phyloP scores from a whole-genome alignment of 2,113 vertebrate species.

The Rhynchopsitta pachyrhyncha region DNA sequence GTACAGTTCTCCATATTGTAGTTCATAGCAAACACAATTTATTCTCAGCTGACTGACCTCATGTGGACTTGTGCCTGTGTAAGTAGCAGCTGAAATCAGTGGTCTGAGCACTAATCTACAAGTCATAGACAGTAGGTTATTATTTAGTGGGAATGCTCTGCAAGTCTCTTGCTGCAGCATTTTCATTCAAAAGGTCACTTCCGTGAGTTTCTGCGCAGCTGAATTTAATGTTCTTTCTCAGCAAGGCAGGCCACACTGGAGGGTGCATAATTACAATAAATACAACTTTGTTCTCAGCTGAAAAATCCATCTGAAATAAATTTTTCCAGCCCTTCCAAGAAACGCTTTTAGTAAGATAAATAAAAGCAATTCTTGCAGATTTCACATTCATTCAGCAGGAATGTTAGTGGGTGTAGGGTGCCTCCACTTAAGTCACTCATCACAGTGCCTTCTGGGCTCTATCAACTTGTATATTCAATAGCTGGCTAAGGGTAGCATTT shows the following conservation, averaged over 20 bases:
- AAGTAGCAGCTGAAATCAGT: constrained; percentile 41
- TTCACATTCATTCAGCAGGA: constrained; percentile 57
- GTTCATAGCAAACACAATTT: not conserved
- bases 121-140: constrained; percentile 52
- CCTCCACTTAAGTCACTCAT: constrained; percentile 64
- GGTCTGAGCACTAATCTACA: constrained; percentile 19
- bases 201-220: constrained; percentile 36
- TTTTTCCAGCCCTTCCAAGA: constrained; percentile 60
- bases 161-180: constrained; percentile 30
- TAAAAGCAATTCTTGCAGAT: constrained; percentile 65
- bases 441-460: constrained; percentile 56
- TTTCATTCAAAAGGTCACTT: constrained; percentile 66
- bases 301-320: constrained; percentile 64
- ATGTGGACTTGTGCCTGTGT: constrained; percentile 6
- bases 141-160: constrained; percentile 38
- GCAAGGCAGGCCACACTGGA: constrained; percentile 48
- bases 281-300: constrained; percentile 64
- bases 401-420: constrained; percentile 65
- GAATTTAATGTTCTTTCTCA: constrained; percentile 66
- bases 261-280: constrained; percentile 55
- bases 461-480: constrained; percentile 26
- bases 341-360: constrained; percentile 62
- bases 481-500: constrained; percentile 45
- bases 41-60: constrained; percentile 16
- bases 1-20: not conserved